phyloP scores from a whole-genome alignment of 2,113 vertebrate genomes.

The Chrysochloris asiatica region DNA sequence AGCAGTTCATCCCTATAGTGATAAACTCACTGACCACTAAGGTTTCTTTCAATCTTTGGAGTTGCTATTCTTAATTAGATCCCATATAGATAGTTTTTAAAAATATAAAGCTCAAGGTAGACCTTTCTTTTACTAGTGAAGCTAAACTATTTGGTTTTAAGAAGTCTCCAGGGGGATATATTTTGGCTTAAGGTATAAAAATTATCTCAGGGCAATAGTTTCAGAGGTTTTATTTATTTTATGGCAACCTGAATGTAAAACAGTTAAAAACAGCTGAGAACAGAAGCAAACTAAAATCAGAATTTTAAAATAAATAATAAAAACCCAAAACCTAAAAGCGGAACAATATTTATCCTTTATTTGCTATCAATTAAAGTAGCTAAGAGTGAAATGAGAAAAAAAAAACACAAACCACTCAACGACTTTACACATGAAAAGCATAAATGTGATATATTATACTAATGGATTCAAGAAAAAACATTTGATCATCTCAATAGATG shows the following conservation, averaged over 20 bases:
- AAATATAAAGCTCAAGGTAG: too few species aligned
- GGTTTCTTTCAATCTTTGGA: too few species aligned
- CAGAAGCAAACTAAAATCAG: slow-evolving; percentile 37
- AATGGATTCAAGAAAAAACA: neutral
- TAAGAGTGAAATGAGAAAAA: slow-evolving; percentile 15
- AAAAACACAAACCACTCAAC: neutral
- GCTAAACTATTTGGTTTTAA: too few species aligned
- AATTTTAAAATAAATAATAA: too few species aligned
- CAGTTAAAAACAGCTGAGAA: neutral
- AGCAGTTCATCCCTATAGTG: too few species aligned
- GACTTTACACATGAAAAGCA: neutral
- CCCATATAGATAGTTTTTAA: too few species aligned
- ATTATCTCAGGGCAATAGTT: too few species aligned
- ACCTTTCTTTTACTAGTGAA: too few species aligned
- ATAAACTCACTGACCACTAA: too few species aligned
- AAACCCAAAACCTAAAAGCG: slow-evolving; percentile 33
- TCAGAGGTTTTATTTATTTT: neutral
- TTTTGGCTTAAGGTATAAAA: too few species aligned
- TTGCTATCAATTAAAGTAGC: neutral
- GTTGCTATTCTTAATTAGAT: too few species aligned
- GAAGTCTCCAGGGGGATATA: too few species aligned
- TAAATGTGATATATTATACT: neutral
- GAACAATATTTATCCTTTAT: slow-evolving; percentile 36
- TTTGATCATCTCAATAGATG: neutral
- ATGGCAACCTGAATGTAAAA: neutral